Evolutionary conservation across 2,113 vertebrate species (phyloP), one percentile per base, ranked within the genome.

Genomic region (Gasterosteus nipponicus): DNA sequence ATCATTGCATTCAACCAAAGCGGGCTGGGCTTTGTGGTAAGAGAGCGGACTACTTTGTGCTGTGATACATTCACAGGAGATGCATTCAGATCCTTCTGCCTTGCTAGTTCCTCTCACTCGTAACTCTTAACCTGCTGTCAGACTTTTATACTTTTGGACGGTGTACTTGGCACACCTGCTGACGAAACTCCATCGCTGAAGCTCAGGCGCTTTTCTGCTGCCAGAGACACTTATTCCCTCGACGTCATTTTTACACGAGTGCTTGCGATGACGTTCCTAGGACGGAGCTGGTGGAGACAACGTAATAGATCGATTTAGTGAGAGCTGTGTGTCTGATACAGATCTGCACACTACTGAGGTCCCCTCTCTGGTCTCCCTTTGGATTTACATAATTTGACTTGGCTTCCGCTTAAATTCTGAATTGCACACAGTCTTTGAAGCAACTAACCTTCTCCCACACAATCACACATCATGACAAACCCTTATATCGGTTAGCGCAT

Each of bases 371-470:
- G 33, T 68, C 68, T 86, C 58, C 57, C 31, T 35, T 22, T 57
- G 58, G 51, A 78, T 84, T 84, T 66, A 68, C 53, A 39, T 57
- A 61, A 18, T 62, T 54, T 69, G 15, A 62, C 38, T 64, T 49
- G 54, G 54, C 39, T 81, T 64, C 77, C 19, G 58, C 15, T 65
- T 87, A 46, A 53, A n/a, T 57, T 81, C 62, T 80, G 35, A 14
- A 63, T 70, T 47, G 10, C 68, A 1, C 12, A 38, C 7, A 31
- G 41, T 54, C 58, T 80, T 15, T 49, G 57, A 58, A 69, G 49
- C 63, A 14, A n/a, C 22, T 12, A 39, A 77, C 26, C 39, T 15
- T 29, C 39, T 18, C 49, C 3, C 39, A 29, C 39, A 44, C n/a
- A 8, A 26, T 26, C 22, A 26, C 22, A 26, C 22, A 26, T 26